phyloP scores from a whole-genome alignment of 2,888 invertebrate genomes.

The Tridacna gigas region DNA sequence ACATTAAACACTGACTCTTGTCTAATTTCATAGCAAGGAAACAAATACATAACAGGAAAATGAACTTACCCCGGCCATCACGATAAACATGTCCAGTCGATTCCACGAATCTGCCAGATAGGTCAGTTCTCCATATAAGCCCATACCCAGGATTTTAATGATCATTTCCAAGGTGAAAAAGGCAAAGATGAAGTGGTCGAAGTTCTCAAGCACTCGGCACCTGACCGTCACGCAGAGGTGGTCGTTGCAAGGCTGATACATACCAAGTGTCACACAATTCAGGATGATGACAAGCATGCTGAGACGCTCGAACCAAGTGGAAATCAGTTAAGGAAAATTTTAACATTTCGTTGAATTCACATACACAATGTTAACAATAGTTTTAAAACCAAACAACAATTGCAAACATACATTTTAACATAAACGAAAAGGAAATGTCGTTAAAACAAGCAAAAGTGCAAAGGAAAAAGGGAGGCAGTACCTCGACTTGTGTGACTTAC shows the following conservation, averaged over 20 bases:
- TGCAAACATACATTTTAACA: no score
- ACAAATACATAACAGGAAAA: background rate
- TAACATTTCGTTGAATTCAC: background rate
- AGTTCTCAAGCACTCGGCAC: slow-evolving; percentile 89
- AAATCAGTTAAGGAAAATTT: slow-evolving; percentile 14
- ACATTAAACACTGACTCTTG: no score
- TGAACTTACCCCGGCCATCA: slow-evolving; percentile 93
- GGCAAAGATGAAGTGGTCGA: slow-evolving; percentile 99
- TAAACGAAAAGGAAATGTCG: no score
- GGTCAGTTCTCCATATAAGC: slow-evolving; percentile 94
- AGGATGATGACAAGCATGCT: slow-evolving; percentile 99
- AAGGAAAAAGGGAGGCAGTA: no score
- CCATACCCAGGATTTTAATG: slow-evolving; percentile 99
- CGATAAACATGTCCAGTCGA: slow-evolving; percentile 98
- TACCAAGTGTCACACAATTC: slow-evolving; percentile 99
- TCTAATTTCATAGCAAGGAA: no score
- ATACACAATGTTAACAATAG: no score
- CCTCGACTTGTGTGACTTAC: no score
- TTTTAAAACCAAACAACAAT: no score
- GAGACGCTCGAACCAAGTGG: slow-evolving; percentile 98
- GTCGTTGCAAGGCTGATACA: slow-evolving; percentile 99
- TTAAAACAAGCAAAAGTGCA: no score
- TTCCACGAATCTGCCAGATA: slow-evolving; percentile 99
- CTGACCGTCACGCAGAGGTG: slow-evolving; percentile 87
- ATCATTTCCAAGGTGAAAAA: slow-evolving; percentile 99